phyloP scores from a whole-genome alignment of 2,888 invertebrate genomes.

The Hydraecia micacea region DNA sequence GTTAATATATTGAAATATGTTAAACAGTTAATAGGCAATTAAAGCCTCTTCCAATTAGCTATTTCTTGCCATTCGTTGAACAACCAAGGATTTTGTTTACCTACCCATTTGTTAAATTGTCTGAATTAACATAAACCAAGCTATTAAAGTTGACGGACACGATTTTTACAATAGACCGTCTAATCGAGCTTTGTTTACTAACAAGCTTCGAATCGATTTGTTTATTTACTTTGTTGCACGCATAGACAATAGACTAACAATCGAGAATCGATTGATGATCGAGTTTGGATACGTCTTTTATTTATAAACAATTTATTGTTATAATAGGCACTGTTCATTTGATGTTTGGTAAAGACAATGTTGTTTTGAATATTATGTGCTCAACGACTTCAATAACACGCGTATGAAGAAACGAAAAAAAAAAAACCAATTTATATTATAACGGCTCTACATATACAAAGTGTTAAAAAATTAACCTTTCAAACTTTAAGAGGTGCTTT shows the following conservation, averaged over 20 bases:
- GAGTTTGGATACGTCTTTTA: conserved; percentile 27
- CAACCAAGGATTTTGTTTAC: conserved; percentile 37
- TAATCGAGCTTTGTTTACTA: conserved; percentile 43
- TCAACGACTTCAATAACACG: background rate
- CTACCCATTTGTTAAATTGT: conserved; percentile 11
- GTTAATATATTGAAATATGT: conserved; percentile 22
- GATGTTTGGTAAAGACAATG: background rate
- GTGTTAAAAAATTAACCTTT: too few species aligned
- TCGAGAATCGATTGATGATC: conserved; percentile 16
- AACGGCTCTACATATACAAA: too few species aligned
- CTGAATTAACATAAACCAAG: conserved; percentile 25
- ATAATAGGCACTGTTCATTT: background rate
- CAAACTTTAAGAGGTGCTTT: too few species aligned
- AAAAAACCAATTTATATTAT: too few species aligned
- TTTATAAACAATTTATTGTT: conserved; percentile 25
- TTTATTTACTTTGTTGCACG: conserved; percentile 32
- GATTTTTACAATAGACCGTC: conserved; percentile 32
- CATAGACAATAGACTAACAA: conserved; percentile 11
- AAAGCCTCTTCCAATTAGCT: conserved; percentile 40
- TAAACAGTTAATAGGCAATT: conserved; percentile 34
- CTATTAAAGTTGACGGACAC: conserved; percentile 27
- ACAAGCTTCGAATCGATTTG: conserved; percentile 39
- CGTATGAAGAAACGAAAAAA: too few species aligned
- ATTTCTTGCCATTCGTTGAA: conserved; percentile 25
- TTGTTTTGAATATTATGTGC: background rate